Evolutionary conservation across 2,113 vertebrate species (phyloP), one percentile per base, ranked within the genome.

Genomic region (Lepus europaeus): DNA sequence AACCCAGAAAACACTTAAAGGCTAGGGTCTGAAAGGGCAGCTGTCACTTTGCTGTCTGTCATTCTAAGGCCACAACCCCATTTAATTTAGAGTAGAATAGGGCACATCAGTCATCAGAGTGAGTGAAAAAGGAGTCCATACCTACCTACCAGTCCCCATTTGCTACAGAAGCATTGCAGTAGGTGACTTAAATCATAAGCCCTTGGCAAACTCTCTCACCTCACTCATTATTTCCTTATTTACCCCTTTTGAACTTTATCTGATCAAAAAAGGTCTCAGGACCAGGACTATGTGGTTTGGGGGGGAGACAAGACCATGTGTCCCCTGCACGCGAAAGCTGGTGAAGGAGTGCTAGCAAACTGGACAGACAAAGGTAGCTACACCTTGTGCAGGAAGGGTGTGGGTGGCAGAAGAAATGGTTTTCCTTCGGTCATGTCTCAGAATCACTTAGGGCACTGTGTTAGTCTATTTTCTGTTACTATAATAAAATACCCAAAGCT

Each of bases 41-140:
- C 68, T 87, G 59, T 96, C 95, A 87, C 36, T 76, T 73, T 27
- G 45, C 45, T 45, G 45, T 76, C 61, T 87, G 86, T 88, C 94
- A 83, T 31, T 85, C 53, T 25, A 78, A 94, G 69, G 89, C 25
- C 68, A 95, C 84, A 93, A 31, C 61, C 25, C 17, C 39, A 66
- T 81, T 95, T 95, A 94, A 95, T 86, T 88, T 89, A 95, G 64
- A n/a, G 19, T 61, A 29, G 59, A 95, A 83, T 14, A 77, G 66
- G n/a, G 63, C 80, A 53, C 74, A 87, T 90, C 73, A 68, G 45
- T 90, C 73, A 76, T 45, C 39, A 76, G 78, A 6, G 20, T 82
- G 73, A 82, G 53, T 39, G 10, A 76, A 76, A 91, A 49, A 53
- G 53, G 25, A 73, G n/a, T n/a, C 76, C 33, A 17, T 4, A 27